Evolutionary conservation across 2,888 invertebrate species (phyloP), one percentile per base, ranked within the genome.

Genomic region (Drosophila prostipennis): DNA sequence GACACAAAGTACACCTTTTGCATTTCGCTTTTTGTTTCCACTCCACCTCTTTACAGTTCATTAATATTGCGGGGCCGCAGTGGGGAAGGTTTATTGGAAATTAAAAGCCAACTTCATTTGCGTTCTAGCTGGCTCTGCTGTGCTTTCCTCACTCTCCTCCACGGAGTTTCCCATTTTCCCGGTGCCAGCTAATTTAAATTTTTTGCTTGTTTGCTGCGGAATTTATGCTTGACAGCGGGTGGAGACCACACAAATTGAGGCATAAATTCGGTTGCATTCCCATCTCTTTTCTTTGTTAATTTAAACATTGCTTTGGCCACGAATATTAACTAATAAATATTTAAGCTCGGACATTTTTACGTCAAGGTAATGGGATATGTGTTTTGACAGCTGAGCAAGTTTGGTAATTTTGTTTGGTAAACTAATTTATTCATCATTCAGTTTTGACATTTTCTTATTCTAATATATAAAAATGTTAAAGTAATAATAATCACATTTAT

Each of bases 151-250:
- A 14, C 51, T 14, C 37, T 23, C 6, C 16, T 43, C 11, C 37
- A 29, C 11, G 51, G 6, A 34, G 51, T 14, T 54, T 72, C 54
- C 42, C 60, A 36, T 71, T 49, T 39, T 19, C 48, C 34, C 11
- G n/a, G 23, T 60, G 55, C 39, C 45, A 49, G 74, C 74, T 72
- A 87, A 81, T 87, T 81, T 81, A 63, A 80, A 87, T 80, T 83
- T 85, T 86, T 79, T 64, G 48, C 23, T 57, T 43, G 48, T 57
- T 59, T 65, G 55, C 45, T 55, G 68, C 70, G 34, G 53, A 83
- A 81, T 81, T 81, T 81, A 87, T 87, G 64, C 60, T 32, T 55
- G 60, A 58, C 67, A 65, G 52, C 68, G 57, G 57, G 43, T 64
- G 72, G 69, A 40, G 39, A 46, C 64, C 60, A 68, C 77, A 69